Base-by-base conservation (phyloP, 2,888 invertebrate species). In the Eledona agricola region DNA sequence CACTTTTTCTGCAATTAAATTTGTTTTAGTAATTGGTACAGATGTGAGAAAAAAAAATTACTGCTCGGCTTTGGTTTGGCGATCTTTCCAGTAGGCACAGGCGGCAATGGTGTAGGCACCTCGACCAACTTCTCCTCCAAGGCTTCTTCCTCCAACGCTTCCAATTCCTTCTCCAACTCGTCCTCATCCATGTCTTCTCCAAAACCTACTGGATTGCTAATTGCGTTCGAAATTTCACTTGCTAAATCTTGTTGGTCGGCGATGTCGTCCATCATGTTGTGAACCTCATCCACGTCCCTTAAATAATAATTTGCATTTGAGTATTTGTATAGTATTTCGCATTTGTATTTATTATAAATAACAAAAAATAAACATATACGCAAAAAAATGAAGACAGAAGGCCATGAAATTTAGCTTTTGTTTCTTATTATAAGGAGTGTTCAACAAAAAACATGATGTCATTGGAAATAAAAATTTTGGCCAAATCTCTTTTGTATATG, bases 201-300 rank as follows among this genome's bases (percentile, higher is more conserved):
- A 74, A 87, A 87, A 61, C 90, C 90, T 79, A 95, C 95, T 15
- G 97, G 97, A 80, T 93, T 95, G 54, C 96, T 95, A 76, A 98
- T 98, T 3, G 97, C 97, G 73, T 96, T 95, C 0, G 95, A 94
- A 69, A 98, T 97, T 84, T 98, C 98, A 65, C 88, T 88, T 0
- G 97, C 96, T 35, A 98, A 90, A 76, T 97, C 96, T 79, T 98
- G 96, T 77, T 97, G 97, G 70, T 98, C 98, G 4, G 96, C 96
- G 62, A 98, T 96, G 67, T 98, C 97, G 73, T 98, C 98, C 96
- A 98, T 97, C 80, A 98, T 89, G 67, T 97, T 95, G 75, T 98
- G 97, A 0, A 98, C 97, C 79, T 97, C 89, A 79, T 96, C 96
- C 29, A 96, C 93, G 75, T 96, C 94, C 84, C 95, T 95, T 65